phyloP scores from a whole-genome alignment of 2,113 vertebrate genomes.

The Epinephelus cyanopodus region DNA sequence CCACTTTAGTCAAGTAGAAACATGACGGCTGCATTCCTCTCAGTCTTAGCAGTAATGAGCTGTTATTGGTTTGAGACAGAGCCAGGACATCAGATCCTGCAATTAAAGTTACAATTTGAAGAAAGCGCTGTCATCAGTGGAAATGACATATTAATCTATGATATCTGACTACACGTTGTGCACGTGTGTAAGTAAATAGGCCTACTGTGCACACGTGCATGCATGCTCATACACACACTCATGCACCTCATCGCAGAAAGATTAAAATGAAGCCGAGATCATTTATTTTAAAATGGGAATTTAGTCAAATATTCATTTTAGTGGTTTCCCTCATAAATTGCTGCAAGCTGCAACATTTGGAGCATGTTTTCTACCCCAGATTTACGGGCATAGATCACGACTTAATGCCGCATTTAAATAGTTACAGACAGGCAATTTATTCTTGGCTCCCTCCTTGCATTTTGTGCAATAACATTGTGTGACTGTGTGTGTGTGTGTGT shows the following conservation, averaged over 20 bases:
- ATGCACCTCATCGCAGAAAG: slow-evolving; percentile 35
- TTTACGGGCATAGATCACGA: slow-evolving; percentile 80
- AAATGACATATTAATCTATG: slow-evolving; percentile 53
- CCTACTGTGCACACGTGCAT: background rate
- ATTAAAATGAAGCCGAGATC: slow-evolving; percentile 68
- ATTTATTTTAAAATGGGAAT: slow-evolving; percentile 79
- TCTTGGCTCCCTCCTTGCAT: slow-evolving; percentile 71
- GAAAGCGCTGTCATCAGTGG: slow-evolving; percentile 39
- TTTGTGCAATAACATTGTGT: slow-evolving; percentile 62
- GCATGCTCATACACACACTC: slow-evolving; percentile 3
- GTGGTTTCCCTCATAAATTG: slow-evolving; percentile 81
- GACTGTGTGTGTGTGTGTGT: slow-evolving; percentile 34
- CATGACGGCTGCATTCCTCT: slow-evolving; percentile 58
- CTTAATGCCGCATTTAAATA: slow-evolving; percentile 82
- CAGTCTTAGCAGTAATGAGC: slow-evolving; percentile 22
- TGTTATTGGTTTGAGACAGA: slow-evolving; percentile 37
- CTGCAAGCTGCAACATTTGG: slow-evolving; percentile 83
- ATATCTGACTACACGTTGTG: slow-evolving; percentile 19
- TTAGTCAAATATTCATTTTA: slow-evolving; percentile 80
- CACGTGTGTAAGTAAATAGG: background rate
- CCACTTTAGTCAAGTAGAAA: slow-evolving; percentile 51
- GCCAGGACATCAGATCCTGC: slow-evolving; percentile 44
- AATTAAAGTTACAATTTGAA: slow-evolving; percentile 35
- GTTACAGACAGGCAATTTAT: slow-evolving; percentile 86
- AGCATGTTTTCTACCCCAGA: slow-evolving; percentile 64